Evolutionary conservation across 2,797 vertebrate species (phyloP), one percentile per base, ranked within the genome.

Genomic region (Falco biarmicus): DNA sequence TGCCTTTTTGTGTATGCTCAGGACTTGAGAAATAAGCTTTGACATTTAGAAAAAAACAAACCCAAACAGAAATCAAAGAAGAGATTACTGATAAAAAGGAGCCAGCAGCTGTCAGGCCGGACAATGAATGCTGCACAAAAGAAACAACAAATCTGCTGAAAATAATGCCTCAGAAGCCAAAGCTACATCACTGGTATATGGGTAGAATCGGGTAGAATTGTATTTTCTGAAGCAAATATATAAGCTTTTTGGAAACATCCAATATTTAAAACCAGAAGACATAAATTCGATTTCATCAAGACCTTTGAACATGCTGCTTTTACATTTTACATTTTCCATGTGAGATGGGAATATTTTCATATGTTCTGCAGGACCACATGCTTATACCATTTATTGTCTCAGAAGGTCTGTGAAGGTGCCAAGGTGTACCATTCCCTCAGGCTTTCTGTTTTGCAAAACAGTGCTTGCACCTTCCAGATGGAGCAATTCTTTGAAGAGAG

Each of bases 351-450:
- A 22, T 13, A 8, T 20, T 14, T 12, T 24, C 39, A 4, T 4
- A 9, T 24, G n/a, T 34, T 64, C 17, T 43, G 45, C 34, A 51
- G 80, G 43, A 31, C 45, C 2, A 0, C 43, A 2, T 3, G 13
- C 17, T 34, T 11, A 11, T 10, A 16, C 14, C 54, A 9, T 25
- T 37, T 14, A 18, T 18, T 39, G 24, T 32, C 60, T 10, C 29
- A 21, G 50, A 18, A 34, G 60, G 37, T 6, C 34, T 4, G 11
- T 3, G 15, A 12, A 11, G 37, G 16, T 18, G 39, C 82, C 32
- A 6, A 12, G 41, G 11, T 15, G 69, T 7, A 48, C 50, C 13
- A 1, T 24, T 39, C 5, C 22, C 71, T 48, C 0, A 0, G 29
- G 2, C 51, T 4, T 18, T 17, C 68, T 15, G 17, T 5, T 26